Conservation (phyloP, 2,888 invertebrate species). For the Caenorhabditis sp. region DNA sequence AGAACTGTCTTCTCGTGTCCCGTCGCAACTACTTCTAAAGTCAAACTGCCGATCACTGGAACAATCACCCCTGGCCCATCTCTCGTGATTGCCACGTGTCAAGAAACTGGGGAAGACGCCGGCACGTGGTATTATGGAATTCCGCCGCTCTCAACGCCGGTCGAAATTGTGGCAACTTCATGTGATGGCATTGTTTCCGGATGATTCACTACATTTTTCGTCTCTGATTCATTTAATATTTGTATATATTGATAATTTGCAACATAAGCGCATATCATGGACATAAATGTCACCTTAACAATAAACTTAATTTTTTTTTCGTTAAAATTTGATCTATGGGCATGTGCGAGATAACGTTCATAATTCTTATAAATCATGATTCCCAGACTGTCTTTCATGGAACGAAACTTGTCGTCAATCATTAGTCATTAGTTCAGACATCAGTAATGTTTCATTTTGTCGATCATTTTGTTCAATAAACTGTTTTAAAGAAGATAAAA, state of each 20-base stretch:
- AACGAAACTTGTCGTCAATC: no score
- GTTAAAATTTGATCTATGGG: no score
- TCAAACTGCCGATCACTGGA: slow-evolving; percentile 14
- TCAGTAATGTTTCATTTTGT: no score
- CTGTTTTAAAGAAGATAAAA: no score
- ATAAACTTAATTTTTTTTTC: no score
- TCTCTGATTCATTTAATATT: background rate
- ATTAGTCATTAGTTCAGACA: no score
- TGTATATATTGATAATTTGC: background rate
- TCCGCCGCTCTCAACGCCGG: slow-evolving; percentile 32
- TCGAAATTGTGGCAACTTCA: slow-evolving; percentile 34
- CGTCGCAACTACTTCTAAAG: slow-evolving; percentile 23
- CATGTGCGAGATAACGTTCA: no score
- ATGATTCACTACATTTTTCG: background rate
- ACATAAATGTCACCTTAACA: no score
- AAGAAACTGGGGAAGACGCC: slow-evolving; percentile 42
- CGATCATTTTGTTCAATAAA: no score
- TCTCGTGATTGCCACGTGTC: slow-evolving; percentile 34
- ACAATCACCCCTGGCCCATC: slow-evolving; percentile 31
- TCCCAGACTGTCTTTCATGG: no score
- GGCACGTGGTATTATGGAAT: slow-evolving; percentile 55
- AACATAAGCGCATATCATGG: no score
- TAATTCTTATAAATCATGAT: no score
- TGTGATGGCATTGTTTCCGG: slow-evolving; percentile 33
- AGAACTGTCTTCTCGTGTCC: slow-evolving; percentile 46